Evolutionary conservation across 2,797 vertebrate genomes (phyloP).

Genomic region (Todus mexicanus): DNA sequence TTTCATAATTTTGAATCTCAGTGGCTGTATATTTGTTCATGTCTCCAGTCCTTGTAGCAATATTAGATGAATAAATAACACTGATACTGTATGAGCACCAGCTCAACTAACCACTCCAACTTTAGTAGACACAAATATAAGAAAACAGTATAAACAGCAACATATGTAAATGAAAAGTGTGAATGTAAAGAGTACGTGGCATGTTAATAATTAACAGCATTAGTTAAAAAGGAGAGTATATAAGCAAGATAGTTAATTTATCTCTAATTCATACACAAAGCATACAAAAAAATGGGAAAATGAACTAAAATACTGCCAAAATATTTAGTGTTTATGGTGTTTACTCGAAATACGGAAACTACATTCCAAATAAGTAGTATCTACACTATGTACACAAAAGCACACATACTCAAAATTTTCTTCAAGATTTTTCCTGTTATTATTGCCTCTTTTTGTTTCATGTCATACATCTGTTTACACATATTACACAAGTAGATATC

Average conservation of each 20-base stretch:
- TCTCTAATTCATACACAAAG: background rate
- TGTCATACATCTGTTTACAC: background rate
- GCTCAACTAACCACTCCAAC: background rate
- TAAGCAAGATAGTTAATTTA: background rate
- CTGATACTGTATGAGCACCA: background rate
- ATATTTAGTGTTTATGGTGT: background rate
- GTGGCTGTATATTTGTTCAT: background rate
- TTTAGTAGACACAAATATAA: background rate
- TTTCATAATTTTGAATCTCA: background rate
- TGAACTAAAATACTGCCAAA: background rate
- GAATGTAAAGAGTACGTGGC: constrained; percentile 24
- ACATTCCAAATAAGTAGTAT: background rate
- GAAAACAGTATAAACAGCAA: constrained; percentile 22
- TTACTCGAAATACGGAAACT: constrained; percentile 4
- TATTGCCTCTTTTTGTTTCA: background rate
- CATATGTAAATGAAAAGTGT: constrained; percentile 41
- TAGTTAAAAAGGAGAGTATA: background rate
- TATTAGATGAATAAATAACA: background rate
- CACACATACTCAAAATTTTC: background rate
- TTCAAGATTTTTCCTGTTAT: background rate
- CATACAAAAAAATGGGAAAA: background rate
- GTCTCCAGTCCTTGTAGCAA: background rate
- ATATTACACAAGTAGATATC: background rate
- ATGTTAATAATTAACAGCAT: background rate
- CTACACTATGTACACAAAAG: background rate